Evolutionary conservation across 2,888 invertebrate species (phyloP).

Genomic region (Suillia variegata): DNA sequence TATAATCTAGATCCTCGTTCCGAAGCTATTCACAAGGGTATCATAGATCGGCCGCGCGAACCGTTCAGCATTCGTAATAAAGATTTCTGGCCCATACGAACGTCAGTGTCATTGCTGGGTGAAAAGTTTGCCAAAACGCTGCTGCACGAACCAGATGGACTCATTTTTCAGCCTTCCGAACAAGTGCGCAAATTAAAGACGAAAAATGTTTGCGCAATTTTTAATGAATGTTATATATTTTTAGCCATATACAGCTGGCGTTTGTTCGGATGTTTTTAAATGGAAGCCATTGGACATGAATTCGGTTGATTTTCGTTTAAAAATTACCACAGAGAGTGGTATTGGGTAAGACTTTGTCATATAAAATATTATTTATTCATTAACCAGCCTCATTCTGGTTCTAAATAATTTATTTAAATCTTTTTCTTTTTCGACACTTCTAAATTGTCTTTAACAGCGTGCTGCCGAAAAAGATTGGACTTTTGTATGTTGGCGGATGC

Average conservation of each 20-base stretch:
- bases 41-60: slow-evolving; percentile 76
- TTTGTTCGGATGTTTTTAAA: slow-evolving; percentile 85
- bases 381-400: background rate
- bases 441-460: slow-evolving; percentile 70
- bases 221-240: background rate
- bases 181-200: slow-evolving; percentile 65
- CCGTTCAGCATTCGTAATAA: slow-evolving; percentile 91
- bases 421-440: too few relatives aligned
- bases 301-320: slow-evolving; percentile 93
- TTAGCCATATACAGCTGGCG: slow-evolving; percentile 82
- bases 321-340: slow-evolving; percentile 75
- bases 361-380: background rate
- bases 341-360: slow-evolving; percentile 66
- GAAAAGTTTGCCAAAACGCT: slow-evolving; percentile 86
- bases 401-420: too few relatives aligned
- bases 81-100: slow-evolving; percentile 86
- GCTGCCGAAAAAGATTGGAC: slow-evolving; percentile 71
- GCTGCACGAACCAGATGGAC: slow-evolving; percentile 94
- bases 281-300: slow-evolving; percentile 97
- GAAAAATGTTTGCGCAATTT: too few relatives aligned
- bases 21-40: slow-evolving; percentile 76
- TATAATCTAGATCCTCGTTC: slow-evolving; percentile 63
- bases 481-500: slow-evolving; percentile 78
- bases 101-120: slow-evolving; percentile 72
- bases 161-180: slow-evolving; percentile 93